Evolutionary conservation across 2,797 vertebrate species (phyloP).

Genomic region (Sebastiscus tertius): DNA sequence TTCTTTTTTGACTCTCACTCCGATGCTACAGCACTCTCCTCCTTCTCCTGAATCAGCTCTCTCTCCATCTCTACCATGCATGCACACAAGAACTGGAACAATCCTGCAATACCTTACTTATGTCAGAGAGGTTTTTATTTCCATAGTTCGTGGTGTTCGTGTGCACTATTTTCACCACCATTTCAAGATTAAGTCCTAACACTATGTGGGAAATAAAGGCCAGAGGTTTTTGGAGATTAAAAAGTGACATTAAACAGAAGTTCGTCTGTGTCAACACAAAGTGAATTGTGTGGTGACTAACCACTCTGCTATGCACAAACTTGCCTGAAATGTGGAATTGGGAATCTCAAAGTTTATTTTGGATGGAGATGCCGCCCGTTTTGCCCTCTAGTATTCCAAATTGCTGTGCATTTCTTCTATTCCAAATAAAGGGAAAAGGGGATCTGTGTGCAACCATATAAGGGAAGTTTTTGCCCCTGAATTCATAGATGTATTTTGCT

Average conservation of each 20-base stretch:
- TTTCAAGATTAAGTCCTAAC: not conserved
- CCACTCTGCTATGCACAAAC: slow-evolving; percentile 59
- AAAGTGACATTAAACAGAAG: slow-evolving; percentile 53
- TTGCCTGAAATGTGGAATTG: slow-evolving; percentile 60
- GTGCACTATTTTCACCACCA: not conserved
- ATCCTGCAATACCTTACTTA: not conserved
- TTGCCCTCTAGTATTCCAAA: slow-evolving; percentile 55
- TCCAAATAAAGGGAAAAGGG: slow-evolving; percentile 60
- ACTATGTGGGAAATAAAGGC: slow-evolving; percentile 7
- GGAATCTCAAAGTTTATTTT: slow-evolving; percentile 71
- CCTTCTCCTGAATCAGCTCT: slow-evolving; percentile 1
- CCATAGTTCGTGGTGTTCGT: not conserved
- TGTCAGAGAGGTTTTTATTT: not conserved
- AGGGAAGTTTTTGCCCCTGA: slow-evolving; percentile 59
- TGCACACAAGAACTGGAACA: not conserved
- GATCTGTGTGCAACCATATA: slow-evolving; percentile 65
- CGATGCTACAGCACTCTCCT: not conserved
- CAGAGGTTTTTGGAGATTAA: not conserved
- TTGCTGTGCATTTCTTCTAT: slow-evolving; percentile 53
- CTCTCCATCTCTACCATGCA: not conserved
- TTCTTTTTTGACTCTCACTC: slow-evolving; percentile 26
- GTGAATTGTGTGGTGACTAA: slow-evolving; percentile 55
- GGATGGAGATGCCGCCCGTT: slow-evolving; percentile 46
- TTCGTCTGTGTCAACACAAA: slow-evolving; percentile 44
- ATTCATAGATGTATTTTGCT: slow-evolving; percentile 38